These are phyloP conservation scores for Sciurus vulgaris DNA, from an alignment of 2,797 vertebrate species.

Conservation along the genomic window DNA sequence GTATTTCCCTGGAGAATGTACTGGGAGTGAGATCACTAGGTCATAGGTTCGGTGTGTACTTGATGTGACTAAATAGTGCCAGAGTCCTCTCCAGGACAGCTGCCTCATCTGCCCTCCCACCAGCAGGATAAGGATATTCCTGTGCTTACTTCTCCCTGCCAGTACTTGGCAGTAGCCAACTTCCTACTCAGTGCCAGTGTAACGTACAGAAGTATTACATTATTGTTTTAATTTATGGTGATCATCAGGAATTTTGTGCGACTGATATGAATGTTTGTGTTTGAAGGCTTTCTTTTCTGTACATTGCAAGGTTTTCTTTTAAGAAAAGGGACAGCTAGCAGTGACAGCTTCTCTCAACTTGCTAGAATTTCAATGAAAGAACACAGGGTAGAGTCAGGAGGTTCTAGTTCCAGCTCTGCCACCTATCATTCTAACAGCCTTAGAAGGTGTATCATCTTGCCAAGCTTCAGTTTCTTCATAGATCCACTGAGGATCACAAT, in stretches of 20 bases:
- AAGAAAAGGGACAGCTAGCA: not conserved
- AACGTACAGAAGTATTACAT: not conserved
- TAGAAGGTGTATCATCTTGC: not conserved
- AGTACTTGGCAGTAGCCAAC: not conserved
- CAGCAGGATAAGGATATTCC: not conserved
- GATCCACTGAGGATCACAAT: not conserved
- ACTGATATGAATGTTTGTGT: not conserved
- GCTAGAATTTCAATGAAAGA: slow-evolving; percentile 27
- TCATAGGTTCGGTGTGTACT: not conserved
- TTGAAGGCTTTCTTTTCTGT: not conserved
- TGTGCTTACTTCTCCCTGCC: not conserved
- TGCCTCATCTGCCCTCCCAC: not conserved
- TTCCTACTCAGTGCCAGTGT: not conserved
- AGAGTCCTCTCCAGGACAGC: not conserved
- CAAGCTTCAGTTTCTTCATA: not conserved
- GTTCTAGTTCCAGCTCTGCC: not conserved
- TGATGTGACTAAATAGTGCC: not conserved
- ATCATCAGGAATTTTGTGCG: slow-evolving; percentile 29
- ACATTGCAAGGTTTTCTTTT: not conserved
- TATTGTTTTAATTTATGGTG: slow-evolving; percentile 45
- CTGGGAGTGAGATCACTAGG: not conserved
- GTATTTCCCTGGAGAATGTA: not conserved
- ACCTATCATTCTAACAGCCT: not conserved
- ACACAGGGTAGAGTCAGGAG: not conserved
- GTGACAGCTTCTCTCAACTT: slow-evolving; percentile 20